Evolutionary conservation across 35 echinoderm and acorn worm genomes (phyloP), one percentile per base, ranked within the genome.

Genomic region (Ophiothrix spiculata): DNA sequence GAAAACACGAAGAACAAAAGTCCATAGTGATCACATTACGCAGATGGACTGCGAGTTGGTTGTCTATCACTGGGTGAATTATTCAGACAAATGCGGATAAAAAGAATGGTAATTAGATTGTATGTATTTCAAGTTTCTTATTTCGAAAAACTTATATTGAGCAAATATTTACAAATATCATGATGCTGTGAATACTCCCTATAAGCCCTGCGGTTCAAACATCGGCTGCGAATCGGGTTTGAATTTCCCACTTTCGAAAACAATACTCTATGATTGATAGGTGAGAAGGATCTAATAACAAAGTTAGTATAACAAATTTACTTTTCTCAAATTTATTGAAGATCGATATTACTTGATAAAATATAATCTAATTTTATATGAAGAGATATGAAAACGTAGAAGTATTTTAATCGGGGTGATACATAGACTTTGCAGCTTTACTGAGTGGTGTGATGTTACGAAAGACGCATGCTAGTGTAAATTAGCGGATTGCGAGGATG

Each of bases 151-250:
- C 60, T 69, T 69, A 69, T 69, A 69, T 69, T 69, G 60, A 69
- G 60, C 29, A 69, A 69, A 69, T 69, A 69, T 69, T 69, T 69
- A 69, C 60, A 69, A 69, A 69, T 69, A 69, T 69, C 60, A 69
- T 69, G 60, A 69, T 69, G 60, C 60, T n/a, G 25, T 69, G 60
- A 69, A 69, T n/a, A 69, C 60, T 25, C 60, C 60, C 16, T 69
- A 69, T 69, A 69, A 69, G 60, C 60, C 60, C 60, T 69, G 60
- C 60, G 60, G 60, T 69, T 69, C 16, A 69, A 28, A 69, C 17
- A 15, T 69, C 25, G 60, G 29, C 17, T 69, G 29, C 17, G 60
- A 28, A 69, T 69, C 60, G 25, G 60, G 60, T 69, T 69, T 69
- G 60, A 25, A 69, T 69, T 69, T 69, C 60, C 16, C 60, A 69